These are phyloP conservation scores for Alfaro cultratus DNA, from an alignment of 2,797 vertebrate species.

Conservation along the genomic window DNA sequence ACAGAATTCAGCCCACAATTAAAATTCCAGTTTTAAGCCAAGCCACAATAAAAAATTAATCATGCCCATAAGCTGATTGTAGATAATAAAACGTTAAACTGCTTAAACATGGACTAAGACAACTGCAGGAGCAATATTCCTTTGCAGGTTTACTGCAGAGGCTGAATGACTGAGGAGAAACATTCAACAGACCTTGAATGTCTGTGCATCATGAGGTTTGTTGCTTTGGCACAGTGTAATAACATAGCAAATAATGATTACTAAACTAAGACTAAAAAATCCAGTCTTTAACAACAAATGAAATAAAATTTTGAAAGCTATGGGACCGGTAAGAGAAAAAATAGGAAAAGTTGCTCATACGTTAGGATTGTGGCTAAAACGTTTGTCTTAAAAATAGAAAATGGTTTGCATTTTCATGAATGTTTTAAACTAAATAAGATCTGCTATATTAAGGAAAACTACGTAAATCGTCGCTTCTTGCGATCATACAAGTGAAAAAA, in stretches of 20 bases:
- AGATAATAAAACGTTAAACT: neutral
- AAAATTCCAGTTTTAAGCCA: neutral
- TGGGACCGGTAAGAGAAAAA: neutral
- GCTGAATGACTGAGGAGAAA: neutral
- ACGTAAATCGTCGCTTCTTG: neutral
- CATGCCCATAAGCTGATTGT: neutral
- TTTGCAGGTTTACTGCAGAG: neutral
- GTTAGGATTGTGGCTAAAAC: neutral
- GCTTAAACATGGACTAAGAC: neutral
- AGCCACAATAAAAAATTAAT: neutral
- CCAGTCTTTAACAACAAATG: neutral
- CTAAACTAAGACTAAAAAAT: neutral
- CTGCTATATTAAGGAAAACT: neutral
- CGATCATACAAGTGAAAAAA: neutral
- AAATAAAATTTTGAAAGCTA: neutral
- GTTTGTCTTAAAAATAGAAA: neutral
- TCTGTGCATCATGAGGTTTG: neutral
- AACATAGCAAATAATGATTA: neutral
- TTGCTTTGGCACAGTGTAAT: neutral
- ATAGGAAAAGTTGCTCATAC: neutral
- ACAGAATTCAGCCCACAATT: neutral
- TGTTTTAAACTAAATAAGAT: neutral
- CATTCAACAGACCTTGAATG: neutral
- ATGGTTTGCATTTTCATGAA: neutral
- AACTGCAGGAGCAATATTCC: neutral